Evolutionary conservation across 2,888 invertebrate species (phyloP), one percentile per base, ranked within the genome.

Genomic region (Seladonia tumulorum): DNA sequence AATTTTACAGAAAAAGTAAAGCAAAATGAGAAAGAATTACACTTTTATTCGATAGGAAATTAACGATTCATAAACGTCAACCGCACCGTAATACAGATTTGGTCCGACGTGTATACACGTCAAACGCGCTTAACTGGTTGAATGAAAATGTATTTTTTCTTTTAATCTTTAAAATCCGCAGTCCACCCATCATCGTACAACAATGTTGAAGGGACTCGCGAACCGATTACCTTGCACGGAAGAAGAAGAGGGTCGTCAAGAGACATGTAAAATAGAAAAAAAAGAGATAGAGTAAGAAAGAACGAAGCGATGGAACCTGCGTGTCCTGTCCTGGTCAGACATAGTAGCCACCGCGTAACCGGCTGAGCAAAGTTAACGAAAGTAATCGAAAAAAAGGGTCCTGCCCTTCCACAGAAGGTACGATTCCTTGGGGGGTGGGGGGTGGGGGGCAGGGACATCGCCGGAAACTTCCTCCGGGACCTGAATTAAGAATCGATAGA

Each of bases 401-500:
- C n/a, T 53, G 22, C 53, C 53, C 53, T 10, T 53, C 53, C 3
- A 10, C 53, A 0, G 53, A 53, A 53, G 53, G 53, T 53, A 53
- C n/a, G n/a, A 53, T n/a, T n/a, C 53, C 53, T n/a, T 3, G 10
- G 53, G 53, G 12, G 35, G 53, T 7, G 35, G 22, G 8, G 53
- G 53, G 12, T 22, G 10, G 22, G 53, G 12, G 35, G 45, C 70
- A 68, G 83, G 73, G n/a, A 68, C 70, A 18, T 39, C 60, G 66
- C 66, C 79, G 45, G 82, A 81, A 82, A n/a, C 45, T 84, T 75
- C 66, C 7, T 63, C 49, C 49, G 42, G 66, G 63, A n/a, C 29
- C 70, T 49, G 47, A 71, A 77, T 76, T 72, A 68, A 68, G 68
- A 73, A 68, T 87, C 84, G 80, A 88, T 86, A 80, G 74, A 72